Evolutionary conservation across 2,888 invertebrate species (phyloP), one percentile per base, ranked within the genome.

Genomic region (Drosophila histrio): DNA sequence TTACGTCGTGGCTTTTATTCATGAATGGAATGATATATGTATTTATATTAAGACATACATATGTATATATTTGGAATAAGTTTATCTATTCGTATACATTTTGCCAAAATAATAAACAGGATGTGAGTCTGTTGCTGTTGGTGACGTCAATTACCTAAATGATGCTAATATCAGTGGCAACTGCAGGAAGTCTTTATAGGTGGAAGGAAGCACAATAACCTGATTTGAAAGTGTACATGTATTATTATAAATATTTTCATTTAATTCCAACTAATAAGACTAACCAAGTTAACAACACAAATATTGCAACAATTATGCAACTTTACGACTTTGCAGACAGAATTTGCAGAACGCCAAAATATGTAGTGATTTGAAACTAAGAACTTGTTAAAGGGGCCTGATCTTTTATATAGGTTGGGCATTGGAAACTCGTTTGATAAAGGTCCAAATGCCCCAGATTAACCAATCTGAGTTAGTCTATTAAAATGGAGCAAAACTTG

Each of bases 91-190:
- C 54, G 62, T 78, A 52, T 67, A 72, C 61, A 32, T 67, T 62
- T 52, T 43, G 46, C 61, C 43, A 56, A 87, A 73, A 77, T 60
- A 74, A 75, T 87, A 84, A 88, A 84, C 88, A 84, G 83, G 83
- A 84, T 84, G 84, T 84, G 56, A 63, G 34, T 52, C 15, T 56
- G 38, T 52, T 52, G 24, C 13, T 6, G 21, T 8, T 21, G n/a
- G 32, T 79, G 76, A 77, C 78, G 84, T 83, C 77, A 77, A 64
- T 46, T n/a, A 17, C 30, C 57, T 67, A 62, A 63, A 68, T 58
- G 22, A 2, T 15, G 39, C 15, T 59, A 41, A 63, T 60, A 57
- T 58, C 26, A 17, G 28, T 43, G 32, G 22, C 5, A 30, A 21
- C 7, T 36, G 38, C 30, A 59, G 81, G 60, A 76, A 79, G 52